Base-by-base conservation (phyloP, 1,140 invertebrate genomes). In the Drosophila punjabiensis region DNA sequence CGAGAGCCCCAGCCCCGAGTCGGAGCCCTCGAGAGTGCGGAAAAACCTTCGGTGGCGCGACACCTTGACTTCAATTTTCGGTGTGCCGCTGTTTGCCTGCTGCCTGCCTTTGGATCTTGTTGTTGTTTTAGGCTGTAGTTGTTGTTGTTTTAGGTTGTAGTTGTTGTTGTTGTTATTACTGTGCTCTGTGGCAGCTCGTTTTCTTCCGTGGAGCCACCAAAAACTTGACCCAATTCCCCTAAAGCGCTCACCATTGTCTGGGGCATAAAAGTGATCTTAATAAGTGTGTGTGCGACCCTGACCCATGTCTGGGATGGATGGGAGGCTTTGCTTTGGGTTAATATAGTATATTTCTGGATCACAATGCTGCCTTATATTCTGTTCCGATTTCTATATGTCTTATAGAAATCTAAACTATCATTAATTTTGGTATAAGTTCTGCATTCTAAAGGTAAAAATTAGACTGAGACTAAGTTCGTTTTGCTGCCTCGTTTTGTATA, bases 31-130 rank as follows among this genome's bases (percentile, higher is more conserved):
- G 30, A 37, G n/a, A 74, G 68, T 74, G 74, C 76, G 83, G 83
- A 86, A 82, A 86, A 87, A 87, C 83, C 83, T 86, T 86, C 83
- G 56, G 14, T 45, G 64, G 62, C 56, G 14, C 53, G 64, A 68
- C 61, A 76, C 83, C 83, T 86, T 86, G 83, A 86, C 83, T 87
- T 82, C 76, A 87, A 86, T 86, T 53, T 73, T 52, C 53, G 60
- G 56, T 55, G 41, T 59, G 62, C 80, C 58, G 79, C 65, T 58
- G 65, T 70, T 70, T 79, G 48, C 56, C 43, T 37, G 43, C 35
- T 50, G 53, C 8, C 37, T 39, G 41, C 28, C 50, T 52, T 76
- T 30, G 24, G 41, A 32, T 33, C 35, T 37, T 64, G 18, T 61
- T 52, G 43, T 30, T 68, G 32, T 77, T 63, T 24, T 58, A 30